Conservation (phyloP, 2,888 invertebrate species). For the Dynastes hyllus region DNA sequence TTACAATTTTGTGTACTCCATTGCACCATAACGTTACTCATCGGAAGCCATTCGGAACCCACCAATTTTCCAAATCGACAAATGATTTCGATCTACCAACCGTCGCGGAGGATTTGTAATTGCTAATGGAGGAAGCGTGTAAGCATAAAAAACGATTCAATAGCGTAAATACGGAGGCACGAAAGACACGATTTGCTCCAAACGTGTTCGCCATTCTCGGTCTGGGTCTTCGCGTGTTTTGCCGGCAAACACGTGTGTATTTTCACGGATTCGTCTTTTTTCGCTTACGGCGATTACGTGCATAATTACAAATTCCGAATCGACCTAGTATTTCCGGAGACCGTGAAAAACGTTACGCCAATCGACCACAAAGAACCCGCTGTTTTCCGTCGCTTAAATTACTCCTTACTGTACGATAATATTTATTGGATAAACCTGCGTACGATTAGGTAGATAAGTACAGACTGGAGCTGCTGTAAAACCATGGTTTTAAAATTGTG, state of each 20-base stretch:
- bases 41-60: background rate
- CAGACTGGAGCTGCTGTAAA: no score
- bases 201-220: background rate
- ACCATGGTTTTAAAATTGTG: no score
- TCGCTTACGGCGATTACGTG: background rate
- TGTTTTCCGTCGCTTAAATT: background rate
- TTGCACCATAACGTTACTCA: no score
- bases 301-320: conserved; percentile 11
- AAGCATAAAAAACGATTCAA: background rate
- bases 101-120: background rate
- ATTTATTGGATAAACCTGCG: no score
- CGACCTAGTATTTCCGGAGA: conserved; percentile 6
- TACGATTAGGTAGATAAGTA: no score
- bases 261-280: background rate
- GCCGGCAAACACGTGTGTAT: conserved; percentile 3
- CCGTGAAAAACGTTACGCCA: background rate
- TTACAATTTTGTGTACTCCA: no score
- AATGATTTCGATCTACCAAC: background rate
- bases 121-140: background rate
- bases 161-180: background rate
- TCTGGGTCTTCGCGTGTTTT: background rate
- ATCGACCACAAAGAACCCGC: conserved; percentile 7
- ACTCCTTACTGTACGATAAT: background rate
- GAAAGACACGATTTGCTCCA: background rate
- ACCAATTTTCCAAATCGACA: background rate